Base-by-base conservation (phyloP, 1,140 invertebrate genomes). In the Polyergus mexicanus region DNA sequence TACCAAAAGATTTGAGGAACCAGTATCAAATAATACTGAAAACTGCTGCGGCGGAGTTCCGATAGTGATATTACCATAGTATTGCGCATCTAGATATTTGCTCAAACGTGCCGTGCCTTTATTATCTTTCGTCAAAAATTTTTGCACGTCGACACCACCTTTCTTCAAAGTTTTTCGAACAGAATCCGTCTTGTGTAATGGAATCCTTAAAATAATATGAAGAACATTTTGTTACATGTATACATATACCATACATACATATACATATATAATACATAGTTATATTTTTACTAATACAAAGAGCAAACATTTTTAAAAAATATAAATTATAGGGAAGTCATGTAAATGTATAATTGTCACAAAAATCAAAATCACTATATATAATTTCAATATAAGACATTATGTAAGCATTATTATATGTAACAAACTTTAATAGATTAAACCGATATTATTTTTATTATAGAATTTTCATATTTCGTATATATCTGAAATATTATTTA, bases 1-100 rank as follows among this genome's bases (percentile, higher is more conserved):
- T 84, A 99, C 97, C 99, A 99, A 99, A 28, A 99, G 96, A 94
- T 99, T 99, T 11, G 99, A 99, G 1, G 99, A 99, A 72, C 99
- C 99, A 10, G 99, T 99, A 94, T 99, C 99, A 95, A 99, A 99
- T 38, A 99, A 97, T 66, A 99, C 99, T 88, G 97, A 98, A 94
- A 99, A 99, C 1, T 95, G 96, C 95, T 99, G 99, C 44, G 98
- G 97, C 28, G 99, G 99, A 60, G 96, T 97, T 81, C 99, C 99
- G 95, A 99, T 99, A 0, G 96, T 95, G 88, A 99, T 99, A 0
- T 96, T 96, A 19, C 99, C 99, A 95, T 98, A 99, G 95, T 99
- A 99, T 95, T 99, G 99, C 81, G 99, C 98, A 97, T 99, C 99
- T 86, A 99, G 94, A 93, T 99, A 99, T 93, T 99, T 99, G 25